These are phyloP conservation scores for Seriola aureovittata DNA, from an alignment of 2,113 vertebrate species.

Conservation along the genomic window DNA sequence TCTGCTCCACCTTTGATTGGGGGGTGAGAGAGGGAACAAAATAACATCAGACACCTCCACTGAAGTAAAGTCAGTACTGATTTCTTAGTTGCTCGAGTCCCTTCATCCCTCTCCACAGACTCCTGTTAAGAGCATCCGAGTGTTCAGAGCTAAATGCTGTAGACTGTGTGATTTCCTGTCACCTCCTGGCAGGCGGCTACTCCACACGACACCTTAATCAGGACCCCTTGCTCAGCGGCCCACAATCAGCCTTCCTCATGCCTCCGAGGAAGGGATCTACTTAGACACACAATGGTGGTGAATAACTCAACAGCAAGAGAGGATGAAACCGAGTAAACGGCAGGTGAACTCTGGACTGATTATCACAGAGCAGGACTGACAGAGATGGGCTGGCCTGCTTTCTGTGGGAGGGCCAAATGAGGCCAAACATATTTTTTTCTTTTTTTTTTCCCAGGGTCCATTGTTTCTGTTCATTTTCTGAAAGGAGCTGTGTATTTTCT, in stretches of 20 bases:
- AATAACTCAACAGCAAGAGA: constrained; percentile 34
- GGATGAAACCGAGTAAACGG: constrained; percentile 37
- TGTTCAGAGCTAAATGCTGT: constrained; percentile 21
- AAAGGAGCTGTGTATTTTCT: constrained; percentile 25
- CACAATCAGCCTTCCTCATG: constrained; percentile 29
- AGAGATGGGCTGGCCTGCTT: constrained; percentile 54
- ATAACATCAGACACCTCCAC: background rate
- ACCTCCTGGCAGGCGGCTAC: constrained; percentile 30
- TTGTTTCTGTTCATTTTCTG: constrained; percentile 41
- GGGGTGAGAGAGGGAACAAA: background rate
- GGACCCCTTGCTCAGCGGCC: constrained; percentile 16
- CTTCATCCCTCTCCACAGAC: background rate
- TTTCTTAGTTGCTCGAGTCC: constrained; percentile 10
- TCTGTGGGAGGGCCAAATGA: constrained; percentile 67
- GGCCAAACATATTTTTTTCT: constrained; percentile 44
- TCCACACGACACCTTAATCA: constrained; percentile 50
- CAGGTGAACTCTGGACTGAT: constrained; percentile 82
- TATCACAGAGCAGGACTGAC: constrained; percentile 30
- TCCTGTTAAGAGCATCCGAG: constrained; percentile 18
- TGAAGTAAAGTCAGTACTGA: constrained; percentile 29
- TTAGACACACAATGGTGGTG: background rate
- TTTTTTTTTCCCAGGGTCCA: constrained; percentile 51
- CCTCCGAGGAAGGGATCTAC: constrained; percentile 22
- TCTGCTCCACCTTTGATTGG: constrained; percentile 33
- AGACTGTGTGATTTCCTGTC: constrained; percentile 48